phyloP scores from a whole-genome alignment of 2,113 vertebrate species.

The Carettochelys insculpta region DNA sequence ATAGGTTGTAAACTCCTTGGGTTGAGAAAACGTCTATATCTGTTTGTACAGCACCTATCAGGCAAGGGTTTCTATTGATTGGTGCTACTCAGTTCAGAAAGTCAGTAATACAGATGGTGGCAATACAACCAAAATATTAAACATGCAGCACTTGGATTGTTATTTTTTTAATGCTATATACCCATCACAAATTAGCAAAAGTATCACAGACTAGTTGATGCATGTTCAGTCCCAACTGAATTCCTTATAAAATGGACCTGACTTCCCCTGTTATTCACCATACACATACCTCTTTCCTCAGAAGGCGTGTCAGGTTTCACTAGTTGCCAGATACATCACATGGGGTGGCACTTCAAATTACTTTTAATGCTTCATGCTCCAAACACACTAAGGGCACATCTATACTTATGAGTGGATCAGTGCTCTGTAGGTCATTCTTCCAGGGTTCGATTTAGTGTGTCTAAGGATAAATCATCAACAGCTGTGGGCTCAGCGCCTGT shows the following conservation, averaged over 20 bases:
- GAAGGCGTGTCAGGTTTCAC: background rate
- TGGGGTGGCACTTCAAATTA: background rate
- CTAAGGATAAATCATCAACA: too few relatives aligned
- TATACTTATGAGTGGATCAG: too few relatives aligned
- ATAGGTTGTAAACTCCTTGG: background rate
- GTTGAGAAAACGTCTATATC: background rate
- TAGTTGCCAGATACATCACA: background rate
- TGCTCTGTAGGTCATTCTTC: too few relatives aligned
- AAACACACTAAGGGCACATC: background rate
- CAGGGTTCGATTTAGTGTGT: too few relatives aligned
- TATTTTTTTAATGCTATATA: background rate
- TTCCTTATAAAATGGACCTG: background rate
- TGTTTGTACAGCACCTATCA: background rate
- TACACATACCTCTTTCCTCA: background rate
- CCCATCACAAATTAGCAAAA: background rate
- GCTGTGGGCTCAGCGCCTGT: too few relatives aligned
- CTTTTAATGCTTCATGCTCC: background rate
- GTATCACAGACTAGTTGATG: background rate
- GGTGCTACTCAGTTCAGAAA: background rate
- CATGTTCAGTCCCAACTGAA: background rate
- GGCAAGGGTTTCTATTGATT: background rate
- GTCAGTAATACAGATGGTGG: background rate
- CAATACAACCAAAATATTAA: background rate
- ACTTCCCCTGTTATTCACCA: background rate
- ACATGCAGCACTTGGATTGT: background rate